Percentiles rank a stretch among this genome's conserved stretches.
phyloP scores from a whole-genome alignment of 30 jellyfish, hydroid and myxozoan genomes.

The Aurelia coerulea region DNA sequence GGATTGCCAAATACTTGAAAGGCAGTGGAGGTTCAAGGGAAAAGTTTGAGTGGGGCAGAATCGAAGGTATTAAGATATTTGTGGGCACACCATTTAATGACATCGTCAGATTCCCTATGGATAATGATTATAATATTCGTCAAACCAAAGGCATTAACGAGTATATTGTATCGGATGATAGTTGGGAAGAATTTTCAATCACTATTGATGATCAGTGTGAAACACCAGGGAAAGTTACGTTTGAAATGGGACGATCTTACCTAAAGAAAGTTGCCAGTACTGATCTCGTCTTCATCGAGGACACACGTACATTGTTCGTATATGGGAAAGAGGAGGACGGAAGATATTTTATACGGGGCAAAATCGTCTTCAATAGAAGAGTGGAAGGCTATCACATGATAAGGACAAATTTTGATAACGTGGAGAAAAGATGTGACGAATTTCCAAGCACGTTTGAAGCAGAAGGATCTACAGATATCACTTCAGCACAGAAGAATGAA shows the following conservation, averaged over 20 bases:
- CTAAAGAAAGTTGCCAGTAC: constrained; percentile 15
- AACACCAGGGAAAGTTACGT: constrained; percentile 23
- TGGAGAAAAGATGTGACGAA: background rate
- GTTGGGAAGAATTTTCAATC: constrained; percentile 30
- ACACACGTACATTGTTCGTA: constrained; percentile 7
- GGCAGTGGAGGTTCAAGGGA: background rate
- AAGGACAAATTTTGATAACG: constrained; percentile 11
- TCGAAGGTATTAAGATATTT: constrained; percentile 31
- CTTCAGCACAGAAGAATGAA: background rate
- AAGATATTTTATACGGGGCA: constrained; percentile 21
- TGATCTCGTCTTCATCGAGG: constrained; percentile 10
- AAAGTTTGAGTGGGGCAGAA: background rate
- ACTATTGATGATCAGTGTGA: constrained; percentile 48
- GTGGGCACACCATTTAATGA: constrained; percentile 50
- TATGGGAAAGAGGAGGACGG: constrained; percentile 18
- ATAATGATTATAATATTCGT: constrained; percentile 11
- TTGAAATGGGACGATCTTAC: background rate
- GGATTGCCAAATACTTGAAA: background rate
- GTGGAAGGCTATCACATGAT: constrained; percentile 24
- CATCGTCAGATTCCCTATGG: constrained; percentile 16
- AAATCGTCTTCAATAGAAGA: constrained; percentile 39
- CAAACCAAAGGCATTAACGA: constrained; percentile 38
- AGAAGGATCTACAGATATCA: constrained; percentile 11
- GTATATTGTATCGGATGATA: constrained; percentile 4
- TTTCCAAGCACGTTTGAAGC: constrained; percentile 14